phyloP scores from a whole-genome alignment of 2,113 vertebrate genomes.

The Bombycilla garrulus region DNA sequence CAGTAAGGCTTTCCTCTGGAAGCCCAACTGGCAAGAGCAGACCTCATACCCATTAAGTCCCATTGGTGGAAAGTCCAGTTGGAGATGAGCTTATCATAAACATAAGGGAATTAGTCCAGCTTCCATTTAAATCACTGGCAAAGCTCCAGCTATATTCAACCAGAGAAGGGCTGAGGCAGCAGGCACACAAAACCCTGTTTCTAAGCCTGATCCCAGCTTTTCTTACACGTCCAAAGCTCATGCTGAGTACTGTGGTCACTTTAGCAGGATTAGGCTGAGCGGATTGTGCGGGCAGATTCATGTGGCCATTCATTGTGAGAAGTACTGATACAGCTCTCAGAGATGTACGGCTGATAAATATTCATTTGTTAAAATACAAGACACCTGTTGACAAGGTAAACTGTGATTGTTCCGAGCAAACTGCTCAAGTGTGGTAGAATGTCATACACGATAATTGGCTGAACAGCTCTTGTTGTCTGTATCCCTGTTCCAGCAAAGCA shows the following conservation, averaged over 20 bases:
- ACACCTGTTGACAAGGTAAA: slow-evolving; percentile 51
- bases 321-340: slow-evolving; percentile 6
- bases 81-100: slow-evolving; percentile 17
- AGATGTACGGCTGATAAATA: not conserved
- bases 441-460: not conserved
- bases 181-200: slow-evolving; percentile 25
- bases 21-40: not conserved
- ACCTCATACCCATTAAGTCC: not conserved
- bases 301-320: not conserved
- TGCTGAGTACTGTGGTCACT: slow-evolving; percentile 41
- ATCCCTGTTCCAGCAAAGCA: not conserved
- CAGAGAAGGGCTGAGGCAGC: slow-evolving; percentile 11
- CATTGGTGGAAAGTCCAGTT: not conserved
- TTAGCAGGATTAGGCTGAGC: slow-evolving; percentile 41
- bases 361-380: not conserved
- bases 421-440: not conserved
- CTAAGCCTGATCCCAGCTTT: slow-evolving; percentile 32
- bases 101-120: slow-evolving; percentile 28
- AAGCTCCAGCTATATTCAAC: slow-evolving; percentile 30
- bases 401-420: not conserved
- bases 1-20: not conserved
- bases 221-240: slow-evolving; percentile 8
- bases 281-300: slow-evolving; percentile 36
- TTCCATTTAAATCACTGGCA: slow-evolving; percentile 32
- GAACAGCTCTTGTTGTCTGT: not conserved